Conservation (phyloP, 2,113 vertebrate species). For the Danio rerio region GRCz12tu NC_133181.1:12181501-12182000, state of each 20-base stretch:
- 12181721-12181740: constrained; percentile 48
- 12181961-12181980: constrained; percentile 12
- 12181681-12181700: neutral
- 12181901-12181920: neutral
- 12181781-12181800: constrained; percentile 45
- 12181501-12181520: neutral
- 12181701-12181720: neutral
- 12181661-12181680: neutral
- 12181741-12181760: neutral
- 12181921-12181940: neutral
- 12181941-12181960: constrained; percentile 19
- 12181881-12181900: neutral
- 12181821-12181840: constrained; percentile 40
- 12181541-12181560: neutral
- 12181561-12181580: too few species aligned
- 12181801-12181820: constrained; percentile 52
- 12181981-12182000: neutral
- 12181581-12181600: neutral
- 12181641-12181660: neutral
- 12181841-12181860: constrained; percentile 13
- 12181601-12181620: too few species aligned
- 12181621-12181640: too few species aligned
- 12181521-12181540: constrained; percentile 4
- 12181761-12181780: constrained; percentile 37
- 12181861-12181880: constrained; percentile 10